Percentiles rank a stretch among this genome's conserved stretches.
phyloP scores from a whole-genome alignment of 2,113 vertebrate species.

The Calyptommatus sinebrachiatus region DNA sequence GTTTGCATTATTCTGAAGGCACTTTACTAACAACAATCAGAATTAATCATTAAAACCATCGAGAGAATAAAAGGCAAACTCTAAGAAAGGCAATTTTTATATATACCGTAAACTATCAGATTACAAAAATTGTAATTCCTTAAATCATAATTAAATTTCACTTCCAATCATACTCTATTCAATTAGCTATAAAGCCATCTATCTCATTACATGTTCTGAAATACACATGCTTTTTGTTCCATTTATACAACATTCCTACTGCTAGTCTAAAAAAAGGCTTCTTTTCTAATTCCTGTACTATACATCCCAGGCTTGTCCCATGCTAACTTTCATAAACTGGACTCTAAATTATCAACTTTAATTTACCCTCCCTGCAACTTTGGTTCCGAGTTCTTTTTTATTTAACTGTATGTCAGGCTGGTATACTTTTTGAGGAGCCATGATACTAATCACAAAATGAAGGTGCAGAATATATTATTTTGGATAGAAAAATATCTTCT shows the following conservation, averaged over 20 bases:
- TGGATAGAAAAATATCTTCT: not conserved
- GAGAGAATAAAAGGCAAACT: not conserved
- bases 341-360: not conserved
- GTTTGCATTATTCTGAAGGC: slow-evolving; percentile 23
- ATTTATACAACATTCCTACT: not conserved
- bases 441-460: not conserved
- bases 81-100: not conserved
- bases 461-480: not conserved
- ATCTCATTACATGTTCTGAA: not conserved
- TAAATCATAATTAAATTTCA: not conserved
- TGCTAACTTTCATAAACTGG: not conserved
- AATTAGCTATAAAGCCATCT: not conserved
- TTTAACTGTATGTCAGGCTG: not conserved
- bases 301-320: not conserved
- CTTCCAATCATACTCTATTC: not conserved
- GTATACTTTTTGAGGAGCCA: not conserved
- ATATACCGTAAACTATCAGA: not conserved
- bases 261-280: not conserved
- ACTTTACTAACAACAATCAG: accelerated
- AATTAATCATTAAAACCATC: not conserved
- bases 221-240: not conserved
- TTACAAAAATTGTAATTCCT: not conserved
- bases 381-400: not conserved
- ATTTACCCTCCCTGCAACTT: not conserved
- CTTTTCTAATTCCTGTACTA: not conserved